phyloP scores from a whole-genome alignment of 35 echinoderm and acorn worm species.

The Anneissia japonica region DNA sequence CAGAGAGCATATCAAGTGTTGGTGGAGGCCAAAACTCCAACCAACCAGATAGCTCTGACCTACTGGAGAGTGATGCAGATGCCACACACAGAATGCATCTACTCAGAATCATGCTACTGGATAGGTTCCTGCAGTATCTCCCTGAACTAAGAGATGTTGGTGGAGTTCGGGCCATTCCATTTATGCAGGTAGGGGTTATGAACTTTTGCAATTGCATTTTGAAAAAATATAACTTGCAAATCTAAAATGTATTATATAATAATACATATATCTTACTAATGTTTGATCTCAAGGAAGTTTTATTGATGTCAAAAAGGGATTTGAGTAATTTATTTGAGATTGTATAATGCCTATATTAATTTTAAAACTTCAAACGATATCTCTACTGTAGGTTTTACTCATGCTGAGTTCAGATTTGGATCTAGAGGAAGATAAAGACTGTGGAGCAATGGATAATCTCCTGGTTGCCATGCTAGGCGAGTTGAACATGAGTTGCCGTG shows the following conservation, averaged over 20 bases:
- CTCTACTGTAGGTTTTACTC: constrained; percentile 88
- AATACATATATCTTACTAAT: no score
- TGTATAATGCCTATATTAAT: no score
- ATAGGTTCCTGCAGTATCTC: constrained; percentile 81
- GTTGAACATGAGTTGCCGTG: constrained; percentile 59
- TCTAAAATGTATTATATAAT: not conserved
- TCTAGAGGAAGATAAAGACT: constrained; percentile 85
- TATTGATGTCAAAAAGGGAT: no score
- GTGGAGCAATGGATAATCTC: constrained; percentile 58
- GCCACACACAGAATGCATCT: constrained; percentile 66
- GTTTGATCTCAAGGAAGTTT: no score
- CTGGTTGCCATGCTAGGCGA: constrained; percentile 64
- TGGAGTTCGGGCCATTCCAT: constrained; percentile 93
- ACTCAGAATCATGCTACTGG: constrained; percentile 70
- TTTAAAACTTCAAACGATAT: no score
- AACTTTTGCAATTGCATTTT: not conserved
- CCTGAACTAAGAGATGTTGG: constrained; percentile 89
- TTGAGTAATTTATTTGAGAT: no score
- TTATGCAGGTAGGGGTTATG: constrained; percentile 78
- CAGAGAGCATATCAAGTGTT: constrained; percentile 57
- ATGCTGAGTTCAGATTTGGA: constrained; percentile 97
- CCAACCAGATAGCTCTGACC: constrained; percentile 31
- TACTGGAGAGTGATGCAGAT: constrained; percentile 51
- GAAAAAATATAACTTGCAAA: not conserved
- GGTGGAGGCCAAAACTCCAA: constrained; percentile 25